Evolutionary conservation across 2,113 vertebrate species (phyloP).

Genomic region (Pao palembangensis): DNA sequence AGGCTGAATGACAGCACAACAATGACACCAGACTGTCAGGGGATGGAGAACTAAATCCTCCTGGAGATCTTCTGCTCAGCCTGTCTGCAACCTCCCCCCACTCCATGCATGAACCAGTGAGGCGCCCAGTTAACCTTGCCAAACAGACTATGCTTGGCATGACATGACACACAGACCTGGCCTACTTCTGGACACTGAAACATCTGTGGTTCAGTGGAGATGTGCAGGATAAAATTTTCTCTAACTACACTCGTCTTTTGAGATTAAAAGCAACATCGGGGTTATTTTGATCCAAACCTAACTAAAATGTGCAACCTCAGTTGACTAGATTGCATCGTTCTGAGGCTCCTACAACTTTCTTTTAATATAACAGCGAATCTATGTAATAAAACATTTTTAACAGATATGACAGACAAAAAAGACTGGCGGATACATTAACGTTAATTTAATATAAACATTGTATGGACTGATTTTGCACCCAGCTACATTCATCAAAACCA

Average conservation of each 20-base stretch:
- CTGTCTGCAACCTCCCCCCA: constrained; percentile 49
- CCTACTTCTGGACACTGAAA: constrained; percentile 43
- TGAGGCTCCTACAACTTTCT: no score
- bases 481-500: no score
- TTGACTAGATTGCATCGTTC: no score
- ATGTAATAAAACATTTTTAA: background rate
- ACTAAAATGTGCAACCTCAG: no score
- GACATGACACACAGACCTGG: constrained; percentile 50
- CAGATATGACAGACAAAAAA: background rate
- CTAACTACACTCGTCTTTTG: background rate
- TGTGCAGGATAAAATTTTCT: background rate
- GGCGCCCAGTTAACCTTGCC: constrained; percentile 38
- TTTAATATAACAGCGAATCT: no score
- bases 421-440: background rate
- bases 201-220: constrained; percentile 7
- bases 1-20: constrained; percentile 1
- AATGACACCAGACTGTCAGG: constrained; percentile 39
- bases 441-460: no score
- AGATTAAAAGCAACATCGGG: background rate
- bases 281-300: no score
- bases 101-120: constrained; percentile 33
- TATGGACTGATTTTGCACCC: no score
- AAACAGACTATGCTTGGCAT: constrained; percentile 26
- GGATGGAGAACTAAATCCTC: constrained; percentile 30
- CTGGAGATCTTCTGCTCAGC: constrained; percentile 35